Base-by-base conservation (phyloP, 2,113 vertebrate species). In the Turdus rufiventris region DNA sequence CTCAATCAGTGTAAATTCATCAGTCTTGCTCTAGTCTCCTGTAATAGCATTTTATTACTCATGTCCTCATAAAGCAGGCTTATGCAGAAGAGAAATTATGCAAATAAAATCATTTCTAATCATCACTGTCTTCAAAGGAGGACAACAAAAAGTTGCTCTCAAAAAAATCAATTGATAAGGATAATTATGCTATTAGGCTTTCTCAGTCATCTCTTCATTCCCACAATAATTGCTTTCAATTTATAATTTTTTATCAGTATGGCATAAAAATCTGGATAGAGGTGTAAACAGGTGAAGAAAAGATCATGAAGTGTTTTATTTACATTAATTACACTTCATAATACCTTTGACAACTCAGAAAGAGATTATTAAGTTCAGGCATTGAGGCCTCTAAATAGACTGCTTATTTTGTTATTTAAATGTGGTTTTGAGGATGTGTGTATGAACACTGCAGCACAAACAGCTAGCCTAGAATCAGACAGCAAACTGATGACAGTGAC, bases 21-120 rank as follows among this genome's bases (percentile, higher is more conserved):
- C 62, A 72, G 33, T 61, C 77, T 82, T 89, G 14, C 23, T 87
- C 54, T 29, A 65, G 26, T 58, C n/a, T 89, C 34, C 54, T 76
- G 12, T 89, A 92, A 73, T 36, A 43, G 9, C 31, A 83, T 89
- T 89, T 85, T 89, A 50, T 85, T 66, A 73, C 26, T 81, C 61
- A 79, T 0, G 0, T 51, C 38, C 94, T 97, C 95, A 74, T 74
- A 98, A 96, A 97, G 97, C 90, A 98, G 36, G n/a, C 51, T 83
- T 51, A 88, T 79, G 90, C 43, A 74, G 63, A 90, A 81, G 57
- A 77, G 9, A 90, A 94, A 80, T 86, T 81, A 95, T 84, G 88
- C 75, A 94, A 91, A 94, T 71, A 88, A 75, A 90, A 83, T 83
- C 0, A 77, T 90, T 94, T 93, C 60, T 83, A 89, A 96, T 95